Conservation (phyloP, 2,113 vertebrate species). For the Spermophilus dauricus region DNA sequence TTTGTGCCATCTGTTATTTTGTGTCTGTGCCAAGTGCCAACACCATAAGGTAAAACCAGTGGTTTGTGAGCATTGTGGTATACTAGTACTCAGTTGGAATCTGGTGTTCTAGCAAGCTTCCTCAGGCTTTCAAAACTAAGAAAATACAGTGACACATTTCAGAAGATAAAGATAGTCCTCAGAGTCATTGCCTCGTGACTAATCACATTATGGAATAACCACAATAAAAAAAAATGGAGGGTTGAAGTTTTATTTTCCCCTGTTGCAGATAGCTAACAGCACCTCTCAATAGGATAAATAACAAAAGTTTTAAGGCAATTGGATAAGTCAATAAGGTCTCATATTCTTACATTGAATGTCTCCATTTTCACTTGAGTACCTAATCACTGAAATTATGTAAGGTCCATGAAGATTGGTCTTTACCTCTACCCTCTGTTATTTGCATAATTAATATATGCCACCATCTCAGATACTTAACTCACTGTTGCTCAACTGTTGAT, state of each 20-base stretch:
- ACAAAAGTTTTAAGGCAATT: neutral
- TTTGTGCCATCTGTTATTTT: conserved; percentile 64
- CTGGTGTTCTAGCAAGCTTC: conserved; percentile 19
- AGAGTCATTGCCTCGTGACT: neutral
- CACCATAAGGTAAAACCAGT: conserved; percentile 26
- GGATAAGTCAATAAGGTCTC: neutral
- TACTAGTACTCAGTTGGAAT: neutral
- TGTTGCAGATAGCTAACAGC: neutral
- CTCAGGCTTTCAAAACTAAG: neutral
- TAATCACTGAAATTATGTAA: neutral
- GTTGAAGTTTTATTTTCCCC: neutral
- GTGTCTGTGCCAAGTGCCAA: conserved; percentile 22
- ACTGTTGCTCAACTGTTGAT: neutral
- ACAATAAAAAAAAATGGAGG: neutral
- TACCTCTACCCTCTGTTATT: neutral
- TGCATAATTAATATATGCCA: neutral
- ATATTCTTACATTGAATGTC: neutral
- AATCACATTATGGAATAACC: neutral
- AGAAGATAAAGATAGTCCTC: neutral
- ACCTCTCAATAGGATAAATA: neutral
- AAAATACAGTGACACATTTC: neutral
- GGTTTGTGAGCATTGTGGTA: neutral
- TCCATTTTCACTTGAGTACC: neutral
- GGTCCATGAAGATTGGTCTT: neutral
- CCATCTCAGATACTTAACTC: neutral